Evolutionary conservation across 2,888 invertebrate genomes (phyloP).

Genomic region (Ophioninae sp.): DNA sequence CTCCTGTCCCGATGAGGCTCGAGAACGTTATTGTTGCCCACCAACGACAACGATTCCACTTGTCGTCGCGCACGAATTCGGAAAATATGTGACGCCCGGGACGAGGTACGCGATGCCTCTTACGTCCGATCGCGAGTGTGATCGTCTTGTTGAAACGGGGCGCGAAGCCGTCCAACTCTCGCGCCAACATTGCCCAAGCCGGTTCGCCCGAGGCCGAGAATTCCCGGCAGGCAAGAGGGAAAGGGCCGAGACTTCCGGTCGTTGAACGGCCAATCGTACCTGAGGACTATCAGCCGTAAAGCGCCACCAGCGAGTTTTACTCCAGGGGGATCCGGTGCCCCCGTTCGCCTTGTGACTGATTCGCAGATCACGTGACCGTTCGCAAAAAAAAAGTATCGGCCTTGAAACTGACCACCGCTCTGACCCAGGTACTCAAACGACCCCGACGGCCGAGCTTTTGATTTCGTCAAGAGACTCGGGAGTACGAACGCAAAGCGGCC

Average conservation of each 20-base stretch:
- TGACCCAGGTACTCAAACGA: neutral
- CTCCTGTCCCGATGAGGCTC: conserved; percentile 70
- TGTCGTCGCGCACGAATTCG: neutral
- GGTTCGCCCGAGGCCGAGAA: conserved; percentile 23
- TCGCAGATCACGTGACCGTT: neutral
- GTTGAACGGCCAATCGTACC: neutral
- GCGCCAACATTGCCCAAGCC: conserved; percentile 74
- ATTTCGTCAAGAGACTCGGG: neutral
- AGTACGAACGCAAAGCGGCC: neutral
- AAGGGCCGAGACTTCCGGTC: neutral
- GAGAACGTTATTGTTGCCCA: conserved; percentile 65
- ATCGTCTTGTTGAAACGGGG: conserved; percentile 72
- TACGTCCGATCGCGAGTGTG: conserved; percentile 64
- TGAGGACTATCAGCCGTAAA: neutral
- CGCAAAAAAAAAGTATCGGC: neutral
- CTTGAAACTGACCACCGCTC: neutral
- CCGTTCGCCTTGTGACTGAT: neutral
- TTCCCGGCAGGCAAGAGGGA: conserved; percentile 9
- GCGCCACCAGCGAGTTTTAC: neutral
- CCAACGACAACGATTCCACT: conserved; percentile 66
- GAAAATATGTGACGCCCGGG: neutral
- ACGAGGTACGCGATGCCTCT: conserved; percentile 15
- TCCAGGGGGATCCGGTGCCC: neutral
- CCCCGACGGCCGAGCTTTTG: neutral
- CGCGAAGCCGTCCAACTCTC: conserved; percentile 67